These are phyloP conservation scores for Leguminivora glycinivorella DNA, from an alignment of 1,140 invertebrate genomes.

Conservation along the genomic window DNA sequence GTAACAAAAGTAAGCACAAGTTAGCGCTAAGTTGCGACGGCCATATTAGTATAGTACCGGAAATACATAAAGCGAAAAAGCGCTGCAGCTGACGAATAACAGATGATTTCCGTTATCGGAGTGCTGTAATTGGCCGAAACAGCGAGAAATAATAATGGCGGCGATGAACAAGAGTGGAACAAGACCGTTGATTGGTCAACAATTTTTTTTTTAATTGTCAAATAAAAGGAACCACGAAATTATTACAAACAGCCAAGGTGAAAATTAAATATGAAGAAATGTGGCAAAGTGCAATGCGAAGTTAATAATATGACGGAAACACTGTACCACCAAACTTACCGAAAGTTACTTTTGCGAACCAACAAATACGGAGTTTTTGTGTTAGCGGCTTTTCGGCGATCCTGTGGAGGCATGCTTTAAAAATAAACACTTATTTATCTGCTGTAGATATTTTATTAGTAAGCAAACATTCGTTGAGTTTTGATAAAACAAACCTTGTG, in stretches of 20 bases:
- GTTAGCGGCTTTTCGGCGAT: neutral
- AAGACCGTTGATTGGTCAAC: neutral
- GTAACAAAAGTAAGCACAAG: neutral
- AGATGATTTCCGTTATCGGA: neutral
- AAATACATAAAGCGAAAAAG: neutral
- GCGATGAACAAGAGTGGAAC: neutral
- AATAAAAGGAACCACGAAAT: neutral
- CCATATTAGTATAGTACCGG: constrained; percentile 26
- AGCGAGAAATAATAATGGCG: neutral
- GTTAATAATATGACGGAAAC: too few relatives aligned
- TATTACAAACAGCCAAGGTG: neutral
- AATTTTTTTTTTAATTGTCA: neutral
- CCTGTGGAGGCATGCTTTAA: constrained; percentile 1
- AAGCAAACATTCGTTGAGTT: neutral
- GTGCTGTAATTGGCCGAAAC: neutral
- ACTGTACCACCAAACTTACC: neutral
- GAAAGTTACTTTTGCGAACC: neutral
- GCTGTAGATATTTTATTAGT: neutral
- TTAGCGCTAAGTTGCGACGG: constrained; percentile 20
- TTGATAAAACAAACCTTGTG: neutral
- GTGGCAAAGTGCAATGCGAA: too few relatives aligned
- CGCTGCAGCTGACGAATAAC: constrained; percentile 10
- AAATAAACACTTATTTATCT: constrained; percentile 5
- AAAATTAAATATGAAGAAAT: neutral
- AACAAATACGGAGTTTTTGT: neutral